A percentile compares a stretch with the other conserved stretches of the same genome.
These are phyloP conservation scores for Luperina nickerlii DNA, from an alignment of 2,888 invertebrate species.

Conservation along the genomic window DNA sequence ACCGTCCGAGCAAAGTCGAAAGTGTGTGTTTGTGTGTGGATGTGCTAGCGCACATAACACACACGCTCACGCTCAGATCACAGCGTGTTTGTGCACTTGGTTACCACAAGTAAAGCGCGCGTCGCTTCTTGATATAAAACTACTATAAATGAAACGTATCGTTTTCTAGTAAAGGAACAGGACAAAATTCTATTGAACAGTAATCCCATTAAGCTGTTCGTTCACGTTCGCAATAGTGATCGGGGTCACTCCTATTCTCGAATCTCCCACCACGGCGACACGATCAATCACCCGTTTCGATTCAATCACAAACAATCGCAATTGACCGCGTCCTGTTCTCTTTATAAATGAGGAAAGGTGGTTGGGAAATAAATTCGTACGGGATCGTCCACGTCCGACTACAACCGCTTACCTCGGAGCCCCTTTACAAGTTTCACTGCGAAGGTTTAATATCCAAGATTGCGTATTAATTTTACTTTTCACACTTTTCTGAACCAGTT, in stretches of 20 bases:
- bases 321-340: conserved; percentile 66
- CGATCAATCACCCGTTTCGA: conserved; percentile 66
- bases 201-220: conserved; percentile 36
- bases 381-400: conserved; percentile 24
- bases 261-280: conserved; percentile 49
- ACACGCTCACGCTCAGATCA: neutral
- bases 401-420: conserved; percentile 42
- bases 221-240: conserved; percentile 37
- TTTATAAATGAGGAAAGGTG: conserved; percentile 59
- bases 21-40: neutral
- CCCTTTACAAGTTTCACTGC: conserved; percentile 41
- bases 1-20: neutral
- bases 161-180: conserved; percentile 4
- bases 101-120: neutral
- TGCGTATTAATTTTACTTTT: conserved; percentile 39
- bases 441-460: conserved; percentile 46
- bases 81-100: neutral
- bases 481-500: conserved; percentile 10
- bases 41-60: neutral
- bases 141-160: neutral
- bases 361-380: conserved; percentile 57
- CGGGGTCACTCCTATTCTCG: conserved; percentile 42
- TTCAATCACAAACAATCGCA: conserved; percentile 69
- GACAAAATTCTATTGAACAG: conserved; percentile 41
- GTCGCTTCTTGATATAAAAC: neutral